phyloP scores from a whole-genome alignment of 2,113 vertebrate genomes.

The Laticauda colubrina region DNA sequence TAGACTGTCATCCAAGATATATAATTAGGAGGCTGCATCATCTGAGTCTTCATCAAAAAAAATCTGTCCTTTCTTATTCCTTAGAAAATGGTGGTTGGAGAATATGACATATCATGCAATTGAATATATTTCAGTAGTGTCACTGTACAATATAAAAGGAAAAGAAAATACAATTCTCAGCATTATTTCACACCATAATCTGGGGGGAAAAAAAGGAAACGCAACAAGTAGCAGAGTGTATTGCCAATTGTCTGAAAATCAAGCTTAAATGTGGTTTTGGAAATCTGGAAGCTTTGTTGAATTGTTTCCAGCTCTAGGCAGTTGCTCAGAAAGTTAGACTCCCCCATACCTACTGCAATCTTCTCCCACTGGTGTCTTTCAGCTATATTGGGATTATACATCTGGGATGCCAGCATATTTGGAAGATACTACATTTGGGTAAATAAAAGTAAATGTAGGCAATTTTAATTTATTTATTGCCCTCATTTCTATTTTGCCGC shows the following conservation, averaged over 20 bases:
- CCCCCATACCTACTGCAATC: background rate
- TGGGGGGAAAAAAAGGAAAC: background rate
- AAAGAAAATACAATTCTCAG: background rate
- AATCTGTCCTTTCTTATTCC: constrained; percentile 24
- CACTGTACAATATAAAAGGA: background rate
- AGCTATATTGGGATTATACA: background rate
- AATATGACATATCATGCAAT: background rate
- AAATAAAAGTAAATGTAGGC: background rate
- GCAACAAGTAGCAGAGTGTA: background rate
- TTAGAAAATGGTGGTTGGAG: constrained; percentile 7
- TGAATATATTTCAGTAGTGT: background rate
- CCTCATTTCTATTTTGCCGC: background rate
- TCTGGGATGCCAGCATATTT: background rate
- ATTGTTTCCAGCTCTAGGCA: background rate
- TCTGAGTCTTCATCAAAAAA: constrained; percentile 24
- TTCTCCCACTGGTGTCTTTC: background rate
- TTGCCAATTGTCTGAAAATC: background rate
- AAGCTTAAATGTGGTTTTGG: background rate
- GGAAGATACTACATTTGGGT: background rate
- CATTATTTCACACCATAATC: background rate
- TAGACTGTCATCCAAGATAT: constrained; percentile 22
- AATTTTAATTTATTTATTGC: background rate
- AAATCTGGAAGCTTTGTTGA: background rate
- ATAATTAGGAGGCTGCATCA: constrained; percentile 28
- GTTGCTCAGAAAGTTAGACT: background rate